Evolutionary conservation across 2,797 vertebrate species (phyloP), one percentile per base, ranked within the genome.

Genomic region (Gymnoscopelus microlampas): DNA sequence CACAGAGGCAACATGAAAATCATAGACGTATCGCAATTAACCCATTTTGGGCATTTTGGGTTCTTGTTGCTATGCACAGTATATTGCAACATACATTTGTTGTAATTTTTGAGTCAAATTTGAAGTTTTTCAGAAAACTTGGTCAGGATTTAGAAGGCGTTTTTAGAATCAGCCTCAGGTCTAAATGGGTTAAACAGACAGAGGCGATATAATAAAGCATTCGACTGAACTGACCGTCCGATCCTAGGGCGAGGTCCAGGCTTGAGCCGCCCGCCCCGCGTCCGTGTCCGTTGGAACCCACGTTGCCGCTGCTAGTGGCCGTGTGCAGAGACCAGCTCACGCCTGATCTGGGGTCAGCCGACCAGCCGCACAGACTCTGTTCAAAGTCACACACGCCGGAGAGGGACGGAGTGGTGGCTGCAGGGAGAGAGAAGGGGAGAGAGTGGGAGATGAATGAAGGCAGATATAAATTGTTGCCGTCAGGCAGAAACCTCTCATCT

Each of bases 361-460:
- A 94, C 98, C 98, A 99, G 78, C 96, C 96, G 39, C 98, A 99
- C 85, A 97, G 71, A 79, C 88, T 94, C 73, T 91, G 89, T 84
- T 95, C 97, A 69, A 99, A 99, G 89, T 97, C 97, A 80, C 98
- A 99, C 12, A 97, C 95, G 61, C 96, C 97, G 65, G 91, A 96
- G 89, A 90, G 93, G 74, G 89, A 95, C 0, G 89, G 77, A 0
- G 89, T 89, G 14, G 89, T 90, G 69, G 87, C 93, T 95, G 84
- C 24, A 1, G n/a, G 63, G 55, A 53, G n/a, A 62, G 53, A 59
- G 4, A 66, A 12, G 54, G 53, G 61, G 59, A 65, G 63, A 50
- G 70, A 11, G 74, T 68, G 4, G 15, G 6, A 62, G 50, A 29
- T 2, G 56, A 60, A 7, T 26, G 29, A 47, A 32, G 26, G 54